A percentile compares a stretch with the other conserved stretches of the same genome.
Evolutionary conservation across 2,888 invertebrate genomes (phyloP).

Genomic region (Auanema freiburgensis): DNA sequence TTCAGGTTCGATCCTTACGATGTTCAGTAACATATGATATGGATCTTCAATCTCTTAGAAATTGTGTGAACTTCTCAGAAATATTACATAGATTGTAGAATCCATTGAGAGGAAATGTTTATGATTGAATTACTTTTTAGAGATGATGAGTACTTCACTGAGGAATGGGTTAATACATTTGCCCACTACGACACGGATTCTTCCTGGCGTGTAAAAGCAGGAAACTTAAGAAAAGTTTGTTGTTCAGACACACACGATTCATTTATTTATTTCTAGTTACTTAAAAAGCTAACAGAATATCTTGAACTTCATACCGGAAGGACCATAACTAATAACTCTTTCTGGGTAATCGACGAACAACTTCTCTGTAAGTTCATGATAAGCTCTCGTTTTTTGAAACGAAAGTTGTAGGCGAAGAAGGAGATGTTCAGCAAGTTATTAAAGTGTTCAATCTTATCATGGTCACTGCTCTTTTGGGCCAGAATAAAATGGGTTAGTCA

Average conservation of each 20-base stretch:
- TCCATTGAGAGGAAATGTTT: too few relatives aligned
- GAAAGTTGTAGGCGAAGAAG: slow-evolving; percentile 8
- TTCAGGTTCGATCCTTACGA: slow-evolving; percentile 10
- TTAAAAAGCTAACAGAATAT: slow-evolving; percentile 10
- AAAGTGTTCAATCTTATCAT: slow-evolving; percentile 15
- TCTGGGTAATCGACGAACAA: slow-evolving; percentile 19
- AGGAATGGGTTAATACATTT: slow-evolving; percentile 19
- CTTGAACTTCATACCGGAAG: slow-evolving; percentile 5
- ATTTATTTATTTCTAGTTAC: not conserved
- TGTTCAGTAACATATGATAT: slow-evolving; percentile 11
- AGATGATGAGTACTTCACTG: slow-evolving; percentile 16
- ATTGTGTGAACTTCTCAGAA: slow-evolving; percentile 17
- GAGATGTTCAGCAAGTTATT: slow-evolving; percentile 6
- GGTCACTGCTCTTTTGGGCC: slow-evolving; percentile 11
- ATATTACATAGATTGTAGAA: slow-evolving; percentile 17
- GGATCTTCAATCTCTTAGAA: slow-evolving; percentile 1
- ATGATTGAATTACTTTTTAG: slow-evolving; percentile 4
- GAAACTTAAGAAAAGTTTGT: slow-evolving; percentile 17
- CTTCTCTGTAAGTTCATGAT: slow-evolving; percentile 5
- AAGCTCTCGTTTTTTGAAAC: not conserved
- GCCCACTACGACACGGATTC: slow-evolving; percentile 2
- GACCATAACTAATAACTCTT: slow-evolving; percentile 2
- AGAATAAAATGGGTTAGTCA: slow-evolving; percentile 11
- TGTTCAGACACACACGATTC: slow-evolving; percentile 1
- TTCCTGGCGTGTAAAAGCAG: slow-evolving; percentile 6